These are phyloP conservation scores for Margaritifera margaritifera DNA, from an alignment of 2,888 invertebrate species.

Conservation along the genomic window DNA sequence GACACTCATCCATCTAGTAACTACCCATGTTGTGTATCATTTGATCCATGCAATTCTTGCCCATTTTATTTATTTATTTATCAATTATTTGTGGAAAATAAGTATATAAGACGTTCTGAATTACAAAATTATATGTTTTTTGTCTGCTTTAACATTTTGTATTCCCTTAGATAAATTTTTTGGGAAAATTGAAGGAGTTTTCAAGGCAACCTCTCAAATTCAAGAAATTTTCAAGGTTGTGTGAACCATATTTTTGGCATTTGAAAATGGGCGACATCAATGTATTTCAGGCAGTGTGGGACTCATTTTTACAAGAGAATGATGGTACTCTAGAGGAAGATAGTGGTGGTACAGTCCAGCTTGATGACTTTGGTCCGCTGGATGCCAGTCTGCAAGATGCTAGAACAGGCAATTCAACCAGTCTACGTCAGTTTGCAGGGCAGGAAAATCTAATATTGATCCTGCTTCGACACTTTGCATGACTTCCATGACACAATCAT, in stretches of 20 bases:
- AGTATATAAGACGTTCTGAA: too few relatives aligned
- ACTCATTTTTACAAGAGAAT: conserved; percentile 46
- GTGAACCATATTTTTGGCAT: neutral
- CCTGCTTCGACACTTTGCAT: conserved; percentile 67
- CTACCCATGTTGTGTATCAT: too few relatives aligned
- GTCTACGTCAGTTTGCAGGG: conserved; percentile 40
- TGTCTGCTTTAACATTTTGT: too few relatives aligned
- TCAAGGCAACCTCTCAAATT: neutral
- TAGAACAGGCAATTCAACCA: conserved; percentile 38
- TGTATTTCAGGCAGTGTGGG: conserved; percentile 55
- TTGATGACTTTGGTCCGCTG: conserved; percentile 47
- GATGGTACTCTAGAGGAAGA: conserved; percentile 43
- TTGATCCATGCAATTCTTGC: too few relatives aligned
- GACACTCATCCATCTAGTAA: too few relatives aligned
- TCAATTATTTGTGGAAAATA: too few relatives aligned
- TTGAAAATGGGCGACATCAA: neutral
- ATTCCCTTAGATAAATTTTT: too few relatives aligned
- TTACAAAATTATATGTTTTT: too few relatives aligned
- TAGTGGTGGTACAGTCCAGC: conserved; percentile 19
- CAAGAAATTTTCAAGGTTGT: neutral
- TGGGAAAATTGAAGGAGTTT: too few relatives aligned
- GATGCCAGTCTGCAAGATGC: conserved; percentile 49
- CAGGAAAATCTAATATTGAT: conserved; percentile 48
- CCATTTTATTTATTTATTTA: too few relatives aligned
- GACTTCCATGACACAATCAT: conserved; percentile 70